Percentiles rank a stretch among this genome's conserved stretches.
Evolutionary conservation across 2,113 vertebrate species (phyloP).

Genomic region (Pygoscelis antarcticus): DNA sequence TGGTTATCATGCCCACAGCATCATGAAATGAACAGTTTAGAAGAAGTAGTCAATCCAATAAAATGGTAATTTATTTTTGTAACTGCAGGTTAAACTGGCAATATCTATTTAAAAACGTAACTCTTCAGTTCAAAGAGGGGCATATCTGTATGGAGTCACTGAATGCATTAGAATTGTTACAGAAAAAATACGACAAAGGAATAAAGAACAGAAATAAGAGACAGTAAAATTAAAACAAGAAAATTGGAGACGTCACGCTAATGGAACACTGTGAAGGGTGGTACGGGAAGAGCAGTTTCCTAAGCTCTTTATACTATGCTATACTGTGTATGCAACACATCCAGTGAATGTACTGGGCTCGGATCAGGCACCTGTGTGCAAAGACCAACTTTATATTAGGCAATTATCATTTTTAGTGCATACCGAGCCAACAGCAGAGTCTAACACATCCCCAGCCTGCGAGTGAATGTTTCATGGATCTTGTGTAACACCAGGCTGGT

Average conservation of each 20-base stretch:
- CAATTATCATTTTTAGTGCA: accelerated
- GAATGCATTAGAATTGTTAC: not conserved
- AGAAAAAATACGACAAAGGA: not conserved
- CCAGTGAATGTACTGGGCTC: accelerated
- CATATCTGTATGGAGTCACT: accelerated
- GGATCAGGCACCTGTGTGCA: not conserved
- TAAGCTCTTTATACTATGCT: not conserved
- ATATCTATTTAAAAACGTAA: not conserved
- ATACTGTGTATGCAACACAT: accelerated
- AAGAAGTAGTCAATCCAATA: not conserved
- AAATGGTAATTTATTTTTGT: not conserved
- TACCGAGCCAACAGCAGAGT: not conserved
- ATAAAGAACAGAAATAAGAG: not conserved
- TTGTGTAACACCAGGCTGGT: not conserved
- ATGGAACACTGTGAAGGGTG: accelerated
- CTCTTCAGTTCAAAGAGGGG: not conserved
- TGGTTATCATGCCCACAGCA: not conserved
- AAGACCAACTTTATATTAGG: accelerated
- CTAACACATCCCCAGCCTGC: accelerated
- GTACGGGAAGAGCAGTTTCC: not conserved
- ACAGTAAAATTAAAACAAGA: not conserved
- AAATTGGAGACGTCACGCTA: not conserved
- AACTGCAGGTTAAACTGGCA: not conserved
- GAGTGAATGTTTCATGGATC: accelerated
- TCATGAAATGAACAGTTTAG: not conserved